Evolutionary conservation across 2,113 vertebrate genomes (phyloP).

Genomic region (Syrmaticus mikado): DNA sequence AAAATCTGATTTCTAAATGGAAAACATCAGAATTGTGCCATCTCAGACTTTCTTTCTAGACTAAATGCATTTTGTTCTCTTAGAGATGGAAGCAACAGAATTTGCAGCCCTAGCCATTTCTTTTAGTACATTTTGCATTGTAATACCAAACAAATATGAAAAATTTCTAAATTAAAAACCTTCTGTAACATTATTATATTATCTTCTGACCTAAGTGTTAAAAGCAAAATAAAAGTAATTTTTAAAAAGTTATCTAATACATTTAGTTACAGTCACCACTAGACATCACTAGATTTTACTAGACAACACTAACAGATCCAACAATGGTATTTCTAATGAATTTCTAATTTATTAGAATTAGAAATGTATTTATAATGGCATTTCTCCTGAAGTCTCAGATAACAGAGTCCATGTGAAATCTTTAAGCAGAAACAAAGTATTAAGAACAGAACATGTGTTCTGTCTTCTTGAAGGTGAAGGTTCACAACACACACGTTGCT

Average conservation of each 20-base stretch:
- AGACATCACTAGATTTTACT: neutral
- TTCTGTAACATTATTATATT: neutral
- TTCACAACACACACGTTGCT: neutral
- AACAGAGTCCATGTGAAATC: constrained; percentile 15
- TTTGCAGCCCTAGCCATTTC: neutral
- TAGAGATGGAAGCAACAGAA: neutral
- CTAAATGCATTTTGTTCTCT: neutral
- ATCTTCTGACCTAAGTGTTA: neutral
- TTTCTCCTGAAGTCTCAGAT: neutral
- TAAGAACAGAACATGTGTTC: neutral
- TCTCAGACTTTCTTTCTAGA: constrained; percentile 9
- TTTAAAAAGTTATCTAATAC: neutral
- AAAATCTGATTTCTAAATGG: constrained; percentile 30
- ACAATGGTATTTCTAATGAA: neutral
- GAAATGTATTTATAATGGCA: neutral
- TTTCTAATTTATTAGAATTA: too few relatives aligned
- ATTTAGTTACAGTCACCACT: neutral
- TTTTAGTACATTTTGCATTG: neutral
- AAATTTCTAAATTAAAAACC: neutral
- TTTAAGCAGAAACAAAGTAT: constrained; percentile 4
- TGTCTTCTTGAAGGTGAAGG: constrained; percentile 5
- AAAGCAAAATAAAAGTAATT: neutral
- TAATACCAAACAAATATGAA: neutral
- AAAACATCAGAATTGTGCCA: constrained; percentile 6
- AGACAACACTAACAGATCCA: neutral